A percentile compares a stretch with the other conserved stretches of the same genome.
Evolutionary conservation across 2,797 vertebrate genomes (phyloP).

Genomic region (Hylomyscus alleni): DNA sequence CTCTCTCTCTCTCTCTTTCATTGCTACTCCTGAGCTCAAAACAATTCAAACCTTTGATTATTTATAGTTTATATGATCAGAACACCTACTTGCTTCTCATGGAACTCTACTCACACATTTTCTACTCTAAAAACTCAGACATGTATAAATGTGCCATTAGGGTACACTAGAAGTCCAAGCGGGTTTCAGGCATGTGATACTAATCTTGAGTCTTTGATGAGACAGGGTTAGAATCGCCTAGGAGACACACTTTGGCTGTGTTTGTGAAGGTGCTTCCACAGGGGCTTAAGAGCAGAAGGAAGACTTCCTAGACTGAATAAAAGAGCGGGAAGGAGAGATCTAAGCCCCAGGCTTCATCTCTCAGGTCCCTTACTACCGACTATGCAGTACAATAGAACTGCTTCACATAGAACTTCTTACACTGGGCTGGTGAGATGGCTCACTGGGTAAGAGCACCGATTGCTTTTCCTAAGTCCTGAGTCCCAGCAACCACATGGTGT

Average conservation of each 20-base stretch:
- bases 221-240: background rate
- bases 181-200: background rate
- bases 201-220: background rate
- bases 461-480: too few relatives aligned
- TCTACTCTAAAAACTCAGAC: background rate
- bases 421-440: background rate
- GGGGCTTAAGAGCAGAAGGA: background rate
- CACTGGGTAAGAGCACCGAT: too few relatives aligned
- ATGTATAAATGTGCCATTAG: background rate
- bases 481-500: too few relatives aligned
- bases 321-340: background rate
- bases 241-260: background rate
- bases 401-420: background rate
- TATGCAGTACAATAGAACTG: background rate
- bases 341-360: background rate
- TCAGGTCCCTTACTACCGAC: background rate
- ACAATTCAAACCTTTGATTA: background rate
- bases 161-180: background rate
- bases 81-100: background rate
- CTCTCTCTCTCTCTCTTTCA: background rate
- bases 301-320: background rate
- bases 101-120: background rate
- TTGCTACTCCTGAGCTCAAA: background rate
- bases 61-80: background rate
- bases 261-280: background rate